Conservation (phyloP, 1,140 invertebrate genomes). For the Lycorma delicatula region DNA sequence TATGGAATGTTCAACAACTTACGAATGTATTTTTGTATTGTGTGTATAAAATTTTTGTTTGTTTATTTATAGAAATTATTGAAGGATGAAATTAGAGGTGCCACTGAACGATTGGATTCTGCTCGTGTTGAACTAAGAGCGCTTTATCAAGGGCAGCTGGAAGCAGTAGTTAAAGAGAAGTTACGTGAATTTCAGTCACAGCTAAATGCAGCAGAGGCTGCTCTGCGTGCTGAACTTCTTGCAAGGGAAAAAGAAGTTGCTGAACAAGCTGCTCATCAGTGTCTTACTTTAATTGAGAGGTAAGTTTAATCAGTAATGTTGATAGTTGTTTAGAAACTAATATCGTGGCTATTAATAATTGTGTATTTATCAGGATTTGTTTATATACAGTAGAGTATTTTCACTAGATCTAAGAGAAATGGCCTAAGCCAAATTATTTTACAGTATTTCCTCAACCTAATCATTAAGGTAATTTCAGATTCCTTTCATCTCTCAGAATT, state of each 20-base stretch:
- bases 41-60: too few species aligned
- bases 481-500: too few species aligned
- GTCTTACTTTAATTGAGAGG: constrained; percentile 63
- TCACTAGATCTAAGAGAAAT: too few species aligned
- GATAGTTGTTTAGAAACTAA: constrained; percentile 11
- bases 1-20: background rate
- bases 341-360: background rate
- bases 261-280: constrained; percentile 58
- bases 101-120: constrained; percentile 49
- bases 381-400: too few species aligned
- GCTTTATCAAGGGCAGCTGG: constrained; percentile 70
- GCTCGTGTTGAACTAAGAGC: constrained; percentile 56
- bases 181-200: constrained; percentile 67
- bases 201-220: constrained; percentile 54
- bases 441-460: too few species aligned
- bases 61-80: constrained; percentile 40
- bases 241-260: constrained; percentile 55
- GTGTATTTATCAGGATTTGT: too few species aligned
- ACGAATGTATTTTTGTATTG: background rate
- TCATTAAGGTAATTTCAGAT: too few species aligned
- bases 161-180: constrained; percentile 63
- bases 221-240: constrained; percentile 52
- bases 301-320: constrained; percentile 38
- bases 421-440: too few species aligned
- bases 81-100: constrained; percentile 45